Evolutionary conservation across 2,113 vertebrate species (phyloP), one percentile per base, ranked within the genome.

Genomic region (Coptodon rendalli): DNA sequence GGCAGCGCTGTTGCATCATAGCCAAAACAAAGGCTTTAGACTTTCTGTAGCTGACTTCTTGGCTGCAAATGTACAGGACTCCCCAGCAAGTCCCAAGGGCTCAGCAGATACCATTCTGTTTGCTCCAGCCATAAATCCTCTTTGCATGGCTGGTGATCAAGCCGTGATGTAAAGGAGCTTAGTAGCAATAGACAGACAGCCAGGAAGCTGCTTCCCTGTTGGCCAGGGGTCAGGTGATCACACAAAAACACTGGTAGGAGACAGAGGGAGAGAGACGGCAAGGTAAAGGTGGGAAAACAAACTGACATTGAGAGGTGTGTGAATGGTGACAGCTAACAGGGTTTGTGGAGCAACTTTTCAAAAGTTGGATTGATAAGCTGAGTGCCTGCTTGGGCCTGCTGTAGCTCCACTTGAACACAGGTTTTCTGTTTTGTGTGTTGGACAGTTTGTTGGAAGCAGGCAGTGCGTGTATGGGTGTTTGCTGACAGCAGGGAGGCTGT

Each of bases 141-240:
- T 96, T 97, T 96, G 92, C 94, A 87, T 93, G 91, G 93, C 90
- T 82, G 85, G 89, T 90, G 93, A 94, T 94, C 94, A 94, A 92
- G 91, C 87, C 92, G n/a, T 93, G 95, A 95, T 94, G 95, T 95
- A 96, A 95, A 95, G 91, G 90, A 95, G 95, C 95, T 97, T 96
- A 96, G 89, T 50, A 84, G 89, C 86, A 86, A 91, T 54, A 92
- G 93, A 91, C 92, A 86, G 85, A 19, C 93, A 82, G 83, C 80
- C 82, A 83, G 82, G 89, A 91, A 84, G 83, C 86, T 63, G 86
- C 86, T 87, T 79, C 80, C 48, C 90, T 68, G 93, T 94, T 87
- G 89, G 80, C 85, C 56, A 11, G 59, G 73, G 80, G 86, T 94
- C 95, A 96, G 87, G 90, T 96, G 93, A 95, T 91, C 90, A 78